Percentiles rank a stretch among this genome's conserved stretches.
These are phyloP conservation scores for Anguilla pacifica DNA, from an alignment of 2,797 vertebrate genomes.

Conservation along the genomic window DNA sequence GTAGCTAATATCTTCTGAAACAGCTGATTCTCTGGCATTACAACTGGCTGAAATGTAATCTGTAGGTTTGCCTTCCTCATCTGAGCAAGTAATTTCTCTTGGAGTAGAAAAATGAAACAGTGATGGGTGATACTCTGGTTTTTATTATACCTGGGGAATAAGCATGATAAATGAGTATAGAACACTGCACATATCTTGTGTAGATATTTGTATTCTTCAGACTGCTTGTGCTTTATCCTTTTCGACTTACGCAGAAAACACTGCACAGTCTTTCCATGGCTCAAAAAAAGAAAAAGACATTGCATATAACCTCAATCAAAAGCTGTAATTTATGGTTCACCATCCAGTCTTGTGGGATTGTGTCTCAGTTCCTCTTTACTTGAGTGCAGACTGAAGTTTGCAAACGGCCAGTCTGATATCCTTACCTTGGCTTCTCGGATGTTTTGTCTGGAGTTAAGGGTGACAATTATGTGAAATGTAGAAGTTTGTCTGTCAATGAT, in stretches of 20 bases:
- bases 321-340: not conserved
- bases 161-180: not conserved
- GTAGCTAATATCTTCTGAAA: not conserved
- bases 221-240: not conserved
- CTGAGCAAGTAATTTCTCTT: not conserved
- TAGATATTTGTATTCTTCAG: slow-evolving; percentile 6
- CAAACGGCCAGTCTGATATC: not conserved
- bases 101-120: not conserved
- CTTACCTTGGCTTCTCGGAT: not conserved
- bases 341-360: not conserved
- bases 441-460: no score
- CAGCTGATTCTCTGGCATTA: not conserved
- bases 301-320: no score
- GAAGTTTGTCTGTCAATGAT: not conserved
- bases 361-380: not conserved
- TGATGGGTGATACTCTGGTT: not conserved
- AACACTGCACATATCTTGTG: not conserved
- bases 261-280: not conserved
- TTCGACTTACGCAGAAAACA: not conserved
- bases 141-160: not conserved
- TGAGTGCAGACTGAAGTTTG: not conserved
- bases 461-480: not conserved
- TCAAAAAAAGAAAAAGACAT: not conserved
- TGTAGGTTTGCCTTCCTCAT: not conserved
- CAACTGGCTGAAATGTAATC: not conserved